These are phyloP conservation scores for Drosophila watanabei DNA, from an alignment of 1,140 invertebrate species.

Conservation along the genomic window DNA sequence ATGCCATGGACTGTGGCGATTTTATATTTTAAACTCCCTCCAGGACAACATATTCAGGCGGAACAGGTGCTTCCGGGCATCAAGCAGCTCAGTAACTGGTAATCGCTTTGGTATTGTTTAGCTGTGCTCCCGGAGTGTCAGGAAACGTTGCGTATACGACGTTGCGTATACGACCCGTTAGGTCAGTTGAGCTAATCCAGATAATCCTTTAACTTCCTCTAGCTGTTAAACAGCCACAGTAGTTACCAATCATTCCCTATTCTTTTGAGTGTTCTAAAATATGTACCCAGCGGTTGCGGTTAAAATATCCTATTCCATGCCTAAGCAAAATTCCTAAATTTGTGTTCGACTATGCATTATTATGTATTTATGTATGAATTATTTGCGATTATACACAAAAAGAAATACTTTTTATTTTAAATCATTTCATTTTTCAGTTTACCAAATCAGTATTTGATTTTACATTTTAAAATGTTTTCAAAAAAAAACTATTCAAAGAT, in stretches of 20 bases:
- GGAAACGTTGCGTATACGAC: slow-evolving; percentile 49
- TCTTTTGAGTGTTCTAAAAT: slow-evolving; percentile 3
- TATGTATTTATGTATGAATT: too few species aligned
- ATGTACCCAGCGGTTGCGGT: background rate
- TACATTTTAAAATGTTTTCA: background rate
- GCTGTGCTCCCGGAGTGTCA: slow-evolving; percentile 42
- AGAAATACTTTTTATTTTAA: background rate
- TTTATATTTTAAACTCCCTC: slow-evolving; percentile 87
- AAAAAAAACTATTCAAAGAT: accelerated
- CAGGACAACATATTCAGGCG: slow-evolving; percentile 7
- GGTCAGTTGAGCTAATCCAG: slow-evolving; percentile 6
- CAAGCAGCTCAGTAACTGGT: slow-evolving; percentile 24
- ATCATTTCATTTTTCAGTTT: background rate
- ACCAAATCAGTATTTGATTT: background rate
- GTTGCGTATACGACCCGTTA: slow-evolving; percentile 16
- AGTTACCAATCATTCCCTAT: background rate
- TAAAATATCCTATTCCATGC: background rate
- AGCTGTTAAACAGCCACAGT: slow-evolving; percentile 24
- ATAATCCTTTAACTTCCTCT: slow-evolving; percentile 19
- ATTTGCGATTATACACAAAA: too few species aligned
- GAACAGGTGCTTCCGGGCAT: slow-evolving; percentile 3
- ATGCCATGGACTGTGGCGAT: slow-evolving; percentile 88
- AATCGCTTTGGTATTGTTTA: slow-evolving; percentile 39
- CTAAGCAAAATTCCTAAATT: too few species aligned
- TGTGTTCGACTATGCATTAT: background rate